Base-by-base conservation (phyloP, 2,797 vertebrate genomes). In the Diplodus puntazzo region DNA sequence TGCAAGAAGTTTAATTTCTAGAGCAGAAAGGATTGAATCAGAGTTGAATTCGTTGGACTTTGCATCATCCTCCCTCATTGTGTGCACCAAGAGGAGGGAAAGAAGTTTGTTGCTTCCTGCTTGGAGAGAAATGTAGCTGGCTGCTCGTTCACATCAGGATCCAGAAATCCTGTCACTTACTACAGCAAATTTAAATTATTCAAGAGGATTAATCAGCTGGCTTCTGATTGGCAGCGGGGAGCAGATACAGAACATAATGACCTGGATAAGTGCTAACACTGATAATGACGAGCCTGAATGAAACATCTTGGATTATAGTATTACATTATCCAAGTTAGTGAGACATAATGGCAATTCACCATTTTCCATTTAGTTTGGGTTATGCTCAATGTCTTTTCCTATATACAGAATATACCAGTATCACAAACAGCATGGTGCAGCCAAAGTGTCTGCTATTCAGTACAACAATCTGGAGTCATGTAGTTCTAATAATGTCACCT, bases 121-220 rank as follows among this genome's bases (percentile, higher is more conserved):
- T 43, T 10, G 21, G 25, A 76, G 30, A 60, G 48, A 74, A 21
- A 62, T 34, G 18, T 20, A 11, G 55, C 5, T 53, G 54, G 9
- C 25, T 14, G 5, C 18, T 48, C 18, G 45, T 30, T 27, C 45
- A 69, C 48, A n/a, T 63, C 57, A 50, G 72, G 72, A 73, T 64
- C 78, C 71, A 53, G 52, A 75, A 45, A 52, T 39, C 55, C 27
- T 43, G 13, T 59, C 25, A 61, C 43, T 52, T 63, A 62, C n/a
- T 50, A 23, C 55, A 53, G 60, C 49, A 69, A 63, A 2, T 70
- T 71, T 62, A 61, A 64, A 30, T 58, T 11, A 25, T 57, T 72
- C 2, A 5, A 52, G 39, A 18, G 50, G 61, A 63, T 20, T 69
- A 11, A 50, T 65, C 46, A 21, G n/a, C 18, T 14, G 53, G 27